Percentiles rank a stretch among this genome's conserved stretches.
Conservation (phyloP, 2,797 vertebrate genomes). For the Siniperca undulata region DNA sequence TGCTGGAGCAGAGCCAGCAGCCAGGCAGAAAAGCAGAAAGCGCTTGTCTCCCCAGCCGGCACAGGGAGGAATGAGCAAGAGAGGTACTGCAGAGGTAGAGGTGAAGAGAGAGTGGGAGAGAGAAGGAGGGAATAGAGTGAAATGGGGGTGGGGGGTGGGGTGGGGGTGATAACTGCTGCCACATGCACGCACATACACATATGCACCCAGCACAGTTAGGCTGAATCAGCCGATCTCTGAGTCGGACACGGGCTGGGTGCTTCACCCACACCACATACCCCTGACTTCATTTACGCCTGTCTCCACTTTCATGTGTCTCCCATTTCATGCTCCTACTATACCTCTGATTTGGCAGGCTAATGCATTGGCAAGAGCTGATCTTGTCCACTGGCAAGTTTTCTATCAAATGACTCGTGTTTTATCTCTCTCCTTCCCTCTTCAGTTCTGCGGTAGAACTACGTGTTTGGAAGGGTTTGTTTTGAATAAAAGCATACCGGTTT, state of each 20-base stretch:
- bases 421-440: neutral
- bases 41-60: conserved; percentile 61
- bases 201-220: conserved; percentile 39
- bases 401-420: conserved; percentile 29
- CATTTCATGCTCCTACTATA: conserved; percentile 25
- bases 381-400: conserved; percentile 25
- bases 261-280: conserved; percentile 31
- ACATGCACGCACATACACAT: conserved; percentile 57
- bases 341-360: conserved; percentile 12
- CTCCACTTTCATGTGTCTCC: conserved; percentile 49
- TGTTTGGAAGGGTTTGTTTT: neutral
- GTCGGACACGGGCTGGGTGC: conserved; percentile 50
- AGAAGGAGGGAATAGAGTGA: conserved; percentile 33
- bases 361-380: conserved; percentile 12
- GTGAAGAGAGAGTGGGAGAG: conserved; percentile 55
- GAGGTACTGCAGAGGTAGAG: conserved; percentile 81
- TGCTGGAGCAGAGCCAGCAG: conserved; percentile 71
- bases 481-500: neutral
- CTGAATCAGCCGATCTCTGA: conserved; percentile 76
- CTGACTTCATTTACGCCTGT: conserved; percentile 29
- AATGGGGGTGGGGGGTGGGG: neutral
- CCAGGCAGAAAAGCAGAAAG: conserved; percentile 62
- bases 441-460: neutral
- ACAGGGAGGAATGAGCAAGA: conserved; percentile 70
- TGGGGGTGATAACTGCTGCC: conserved; percentile 56